Percentiles rank a stretch among this genome's conserved stretches.
phyloP scores from a whole-genome alignment of 2,797 vertebrate species.

The Paguma larvata region DNA sequence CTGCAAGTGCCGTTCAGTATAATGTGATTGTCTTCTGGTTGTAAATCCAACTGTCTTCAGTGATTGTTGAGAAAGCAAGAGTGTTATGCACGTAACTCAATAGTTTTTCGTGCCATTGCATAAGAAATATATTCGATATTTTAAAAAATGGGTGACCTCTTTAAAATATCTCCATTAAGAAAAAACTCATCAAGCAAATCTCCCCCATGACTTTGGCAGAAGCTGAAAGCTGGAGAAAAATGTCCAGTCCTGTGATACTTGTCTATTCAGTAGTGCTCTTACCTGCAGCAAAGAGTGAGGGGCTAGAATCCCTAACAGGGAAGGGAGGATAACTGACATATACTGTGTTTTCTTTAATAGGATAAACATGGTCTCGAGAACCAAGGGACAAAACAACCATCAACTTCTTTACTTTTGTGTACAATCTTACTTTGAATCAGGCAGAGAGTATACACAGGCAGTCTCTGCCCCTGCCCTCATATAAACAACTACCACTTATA shows the following conservation, averaged over 20 bases:
- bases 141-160: neutral
- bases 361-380: neutral
- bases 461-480: neutral
- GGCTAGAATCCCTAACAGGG: neutral
- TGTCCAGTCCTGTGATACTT: neutral
- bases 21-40: slow-evolving; percentile 50
- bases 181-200: neutral
- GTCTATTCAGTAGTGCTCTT: neutral
- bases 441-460: neutral
- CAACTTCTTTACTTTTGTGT: neutral
- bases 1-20: slow-evolving; percentile 11
- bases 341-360: neutral
- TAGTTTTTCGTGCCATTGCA: slow-evolving; percentile 19
- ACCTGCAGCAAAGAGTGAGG: neutral
- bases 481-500: neutral
- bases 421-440: neutral
- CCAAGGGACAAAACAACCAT: neutral
- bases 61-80: slow-evolving; percentile 35
- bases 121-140: neutral
- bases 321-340: neutral
- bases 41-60: slow-evolving; percentile 46
- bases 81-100: neutral
- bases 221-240: neutral
- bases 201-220: neutral
- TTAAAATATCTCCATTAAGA: slow-evolving; percentile 9